Evolutionary conservation across 2,113 vertebrate species (phyloP).

Genomic region (Stegostoma tigrinum): DNA sequence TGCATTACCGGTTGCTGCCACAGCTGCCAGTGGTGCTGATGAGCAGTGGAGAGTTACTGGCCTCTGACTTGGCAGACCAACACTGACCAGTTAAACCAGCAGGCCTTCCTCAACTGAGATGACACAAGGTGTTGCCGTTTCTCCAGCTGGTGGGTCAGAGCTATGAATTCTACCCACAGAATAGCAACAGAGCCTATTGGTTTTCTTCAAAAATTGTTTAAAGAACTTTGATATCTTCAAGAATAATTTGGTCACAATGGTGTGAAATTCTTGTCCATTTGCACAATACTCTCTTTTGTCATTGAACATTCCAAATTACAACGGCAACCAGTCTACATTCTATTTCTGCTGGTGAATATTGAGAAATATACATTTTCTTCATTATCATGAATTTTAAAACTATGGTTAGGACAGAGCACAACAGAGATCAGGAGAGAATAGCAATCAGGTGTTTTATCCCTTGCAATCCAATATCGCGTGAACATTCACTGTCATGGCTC

Average conservation of each 20-base stretch:
- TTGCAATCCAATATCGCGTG: background rate
- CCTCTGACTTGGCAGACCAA: background rate
- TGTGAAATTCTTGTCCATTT: background rate
- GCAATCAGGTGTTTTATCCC: too few species aligned
- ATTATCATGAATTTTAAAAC: background rate
- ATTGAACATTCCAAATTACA: background rate
- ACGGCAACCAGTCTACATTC: background rate
- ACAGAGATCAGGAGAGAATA: background rate
- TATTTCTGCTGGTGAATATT: background rate
- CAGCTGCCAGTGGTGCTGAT: background rate
- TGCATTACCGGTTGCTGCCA: background rate
- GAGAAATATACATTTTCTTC: background rate
- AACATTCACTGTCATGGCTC: background rate
- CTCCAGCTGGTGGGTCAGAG: background rate
- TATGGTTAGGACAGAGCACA: background rate
- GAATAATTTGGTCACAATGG: background rate
- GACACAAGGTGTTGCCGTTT: background rate
- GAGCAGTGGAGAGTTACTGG: background rate
- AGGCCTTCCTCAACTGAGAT: background rate
- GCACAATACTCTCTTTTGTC: background rate
- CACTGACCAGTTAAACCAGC: too few species aligned
- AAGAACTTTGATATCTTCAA: background rate
- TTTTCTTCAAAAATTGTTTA: background rate
- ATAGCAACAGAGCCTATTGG: background rate
- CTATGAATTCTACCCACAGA: background rate